A percentile compares a stretch with the other conserved stretches of the same genome.
Evolutionary conservation across 2,113 vertebrate genomes (phyloP).

Genomic region (Perca flavescens): DNA sequence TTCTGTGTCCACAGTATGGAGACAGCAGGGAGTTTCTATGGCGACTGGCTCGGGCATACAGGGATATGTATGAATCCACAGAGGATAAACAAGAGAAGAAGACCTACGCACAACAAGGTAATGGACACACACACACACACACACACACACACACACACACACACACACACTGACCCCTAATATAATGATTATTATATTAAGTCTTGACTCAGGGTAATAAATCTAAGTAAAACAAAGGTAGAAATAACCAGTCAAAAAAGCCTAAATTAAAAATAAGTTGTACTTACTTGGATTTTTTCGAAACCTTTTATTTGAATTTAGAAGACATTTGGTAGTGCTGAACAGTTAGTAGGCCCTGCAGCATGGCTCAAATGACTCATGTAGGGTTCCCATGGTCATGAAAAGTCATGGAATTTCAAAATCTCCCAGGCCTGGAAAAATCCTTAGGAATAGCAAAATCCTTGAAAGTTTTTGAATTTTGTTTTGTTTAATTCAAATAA

Average conservation of each 20-base stretch:
- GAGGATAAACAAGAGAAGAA: conserved; percentile 85
- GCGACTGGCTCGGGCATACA: conserved; percentile 93
- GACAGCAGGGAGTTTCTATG: conserved; percentile 89
- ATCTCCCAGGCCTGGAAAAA: no score
- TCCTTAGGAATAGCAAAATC: no score
- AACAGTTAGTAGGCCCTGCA: no score
- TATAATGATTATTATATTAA: not conserved
- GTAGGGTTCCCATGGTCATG: no score
- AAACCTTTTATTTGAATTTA: no score
- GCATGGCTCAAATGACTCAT: no score
- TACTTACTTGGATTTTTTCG: not conserved
- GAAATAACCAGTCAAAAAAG: not conserved
- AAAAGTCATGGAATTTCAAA: no score
- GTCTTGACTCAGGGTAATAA: no score
- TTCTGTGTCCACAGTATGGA: conserved; percentile 81
- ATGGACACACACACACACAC: not conserved
- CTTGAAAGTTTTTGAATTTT: no score
- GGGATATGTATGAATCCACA: conserved; percentile 87
- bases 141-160: not conserved
- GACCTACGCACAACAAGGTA: conserved; percentile 87
- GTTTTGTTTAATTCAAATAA: no score
- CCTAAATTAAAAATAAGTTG: not conserved
- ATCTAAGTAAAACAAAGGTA: not conserved
- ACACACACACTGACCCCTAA: not conserved
- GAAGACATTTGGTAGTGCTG: no score